phyloP scores from a whole-genome alignment of 2,113 vertebrate genomes.

The Pan paniscus region DNA sequence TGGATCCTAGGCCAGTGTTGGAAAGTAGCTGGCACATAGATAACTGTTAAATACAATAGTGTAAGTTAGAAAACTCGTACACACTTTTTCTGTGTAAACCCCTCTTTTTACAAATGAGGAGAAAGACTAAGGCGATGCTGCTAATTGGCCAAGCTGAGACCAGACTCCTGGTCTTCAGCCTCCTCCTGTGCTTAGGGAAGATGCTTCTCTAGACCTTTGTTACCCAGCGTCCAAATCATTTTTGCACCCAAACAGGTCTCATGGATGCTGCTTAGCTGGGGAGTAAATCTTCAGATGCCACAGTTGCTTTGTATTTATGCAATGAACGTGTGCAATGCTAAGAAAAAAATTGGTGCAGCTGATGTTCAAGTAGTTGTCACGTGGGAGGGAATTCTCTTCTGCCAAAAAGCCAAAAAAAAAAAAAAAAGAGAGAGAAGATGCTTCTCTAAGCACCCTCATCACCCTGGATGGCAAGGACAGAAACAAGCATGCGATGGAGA shows the following conservation, averaged over 20 bases:
- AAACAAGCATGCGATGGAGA: neutral
- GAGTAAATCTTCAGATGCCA: neutral
- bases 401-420: neutral
- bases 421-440: no score
- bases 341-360: neutral
- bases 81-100: accelerated
- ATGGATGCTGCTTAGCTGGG: neutral
- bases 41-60: neutral
- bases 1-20: no score
- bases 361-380: slow-evolving; percentile 50
- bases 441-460: neutral
- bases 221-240: neutral
- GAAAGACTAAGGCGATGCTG: neutral
- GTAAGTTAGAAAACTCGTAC: neutral
- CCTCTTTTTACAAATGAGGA: neutral
- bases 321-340: neutral
- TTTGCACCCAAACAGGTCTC: neutral
- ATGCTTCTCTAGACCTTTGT: neutral
- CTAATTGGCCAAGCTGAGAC: neutral
- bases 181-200: neutral
- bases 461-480: neutral
- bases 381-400: slow-evolving; percentile 58
- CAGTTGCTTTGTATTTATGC: slow-evolving; percentile 56
- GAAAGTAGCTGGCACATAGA: neutral
- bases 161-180: no score